Conservation (phyloP, 2,797 vertebrate species). For the Bradypodion ventrale region DNA sequence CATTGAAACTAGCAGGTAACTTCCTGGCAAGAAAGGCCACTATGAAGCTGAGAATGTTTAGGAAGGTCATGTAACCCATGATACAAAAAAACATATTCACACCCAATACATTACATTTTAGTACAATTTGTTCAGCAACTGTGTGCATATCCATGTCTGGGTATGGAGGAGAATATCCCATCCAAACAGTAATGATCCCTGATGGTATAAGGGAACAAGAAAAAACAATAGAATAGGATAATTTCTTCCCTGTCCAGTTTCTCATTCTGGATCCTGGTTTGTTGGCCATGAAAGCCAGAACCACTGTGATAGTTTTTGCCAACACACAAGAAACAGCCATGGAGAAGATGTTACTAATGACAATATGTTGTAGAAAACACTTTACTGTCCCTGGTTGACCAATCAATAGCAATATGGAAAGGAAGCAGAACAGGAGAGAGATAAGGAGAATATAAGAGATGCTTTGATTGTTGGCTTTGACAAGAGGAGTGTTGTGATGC, state of each 20-base stretch:
- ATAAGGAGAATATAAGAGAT: constrained; percentile 7
- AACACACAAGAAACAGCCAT: constrained; percentile 1
- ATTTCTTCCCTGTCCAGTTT: not conserved
- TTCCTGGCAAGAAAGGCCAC: not conserved
- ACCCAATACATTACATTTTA: not conserved
- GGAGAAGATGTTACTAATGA: not conserved
- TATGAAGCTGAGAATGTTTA: not conserved
- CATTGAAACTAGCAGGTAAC: constrained; percentile 1
- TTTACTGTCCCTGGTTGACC: not conserved
- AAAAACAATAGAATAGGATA: not conserved
- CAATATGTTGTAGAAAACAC: not conserved
- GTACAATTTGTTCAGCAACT: not conserved
- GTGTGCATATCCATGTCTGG: not conserved
- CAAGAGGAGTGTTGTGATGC: constrained; percentile 9
- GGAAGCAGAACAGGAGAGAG: not conserved
- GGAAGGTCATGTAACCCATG: not conserved
- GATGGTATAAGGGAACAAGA: not conserved
- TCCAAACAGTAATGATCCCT: not conserved
- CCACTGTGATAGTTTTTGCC: constrained; percentile 6
- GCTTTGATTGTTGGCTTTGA: constrained; percentile 11
- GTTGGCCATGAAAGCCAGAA: constrained; percentile 1
- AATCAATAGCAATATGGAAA: not conserved
- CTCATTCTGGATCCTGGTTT: constrained; percentile 3
- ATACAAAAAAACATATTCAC: not conserved
- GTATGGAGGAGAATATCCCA: not conserved